phyloP scores from a whole-genome alignment of 2,888 invertebrate genomes.

The Drosophila picticornis region DNA sequence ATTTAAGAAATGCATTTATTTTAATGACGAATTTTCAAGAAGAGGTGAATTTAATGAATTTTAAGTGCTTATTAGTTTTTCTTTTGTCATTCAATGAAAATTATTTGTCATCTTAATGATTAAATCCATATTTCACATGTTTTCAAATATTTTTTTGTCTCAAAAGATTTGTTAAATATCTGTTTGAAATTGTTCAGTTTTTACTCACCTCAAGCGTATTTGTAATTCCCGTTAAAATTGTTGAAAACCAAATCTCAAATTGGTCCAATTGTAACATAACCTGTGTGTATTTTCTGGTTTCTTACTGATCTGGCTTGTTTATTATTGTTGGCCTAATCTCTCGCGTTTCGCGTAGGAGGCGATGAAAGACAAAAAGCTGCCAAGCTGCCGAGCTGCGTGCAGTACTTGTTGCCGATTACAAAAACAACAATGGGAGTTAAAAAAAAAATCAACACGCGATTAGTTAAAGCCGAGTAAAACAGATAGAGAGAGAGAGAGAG shows the following conservation, averaged over 20 bases:
- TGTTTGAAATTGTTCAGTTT: background rate
- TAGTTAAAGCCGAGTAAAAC: slow-evolving; percentile 46
- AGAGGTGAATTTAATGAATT: background rate
- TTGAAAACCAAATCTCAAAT: slow-evolving; percentile 32
- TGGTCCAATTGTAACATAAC: slow-evolving; percentile 39
- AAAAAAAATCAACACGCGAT: slow-evolving; percentile 53
- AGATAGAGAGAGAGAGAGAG: slow-evolving; percentile 18
- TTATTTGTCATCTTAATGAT: background rate
- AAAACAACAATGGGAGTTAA: slow-evolving; percentile 11
- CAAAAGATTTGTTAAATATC: background rate
- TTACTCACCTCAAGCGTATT: slow-evolving; percentile 25
- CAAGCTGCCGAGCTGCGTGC: slow-evolving; percentile 26
- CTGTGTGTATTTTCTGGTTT: slow-evolving; percentile 13
- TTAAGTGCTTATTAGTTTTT: background rate
- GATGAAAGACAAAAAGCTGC: slow-evolving; percentile 44
- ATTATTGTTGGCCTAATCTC: slow-evolving; percentile 60
- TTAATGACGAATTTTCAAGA: background rate
- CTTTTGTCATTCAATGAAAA: background rate
- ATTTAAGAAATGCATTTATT: background rate
- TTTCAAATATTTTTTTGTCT: background rate
- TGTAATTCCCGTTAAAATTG: slow-evolving; percentile 18
- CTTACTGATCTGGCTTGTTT: slow-evolving; percentile 58
- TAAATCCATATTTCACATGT: background rate
- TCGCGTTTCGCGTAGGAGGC: slow-evolving; percentile 48
- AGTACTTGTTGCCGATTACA: slow-evolving; percentile 54